Evolutionary conservation across 2,888 invertebrate genomes (phyloP), one percentile per base, ranked within the genome.

Genomic region (Drosophila siamana): DNA sequence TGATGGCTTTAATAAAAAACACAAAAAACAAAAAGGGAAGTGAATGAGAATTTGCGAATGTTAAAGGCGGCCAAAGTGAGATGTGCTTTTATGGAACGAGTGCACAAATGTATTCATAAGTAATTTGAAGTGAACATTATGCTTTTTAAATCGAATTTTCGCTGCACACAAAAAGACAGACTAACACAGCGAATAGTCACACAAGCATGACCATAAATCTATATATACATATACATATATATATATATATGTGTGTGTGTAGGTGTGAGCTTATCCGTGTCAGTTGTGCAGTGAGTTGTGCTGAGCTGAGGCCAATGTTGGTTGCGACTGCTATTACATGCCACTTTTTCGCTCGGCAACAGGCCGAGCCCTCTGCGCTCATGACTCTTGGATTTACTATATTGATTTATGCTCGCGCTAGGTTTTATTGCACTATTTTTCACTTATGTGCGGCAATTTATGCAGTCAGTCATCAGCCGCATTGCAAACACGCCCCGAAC

Each of bases 391-490:
- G 50, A 44, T 59, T 51, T 46, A 40, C 15, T 66, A 22, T 86
- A 85, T 85, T 82, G 85, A 87, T 89, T 87, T 82, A 73, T 79
- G 77, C 51, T 85, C 62, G 63, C 63, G 52, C 65, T 51, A 70
- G 71, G 64, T 87, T 84, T 78, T 68, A 81, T 78, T 78, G 63
- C 61, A 80, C 55, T 71, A 59, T 63, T 75, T 82, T 73, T 56
- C 47, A 59, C 63, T 69, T 75, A 51, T 44, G 51, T 57, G 57
- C 44, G 38, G 52, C 47, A 78, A 65, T 70, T 74, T 72, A 59
- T 69, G 71, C 33, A 22, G 33, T 33, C 33, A 33, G 33, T 33
- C 33, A 33, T n/a, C 33, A 33, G 63, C 57, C 67, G 56, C 62
- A 66, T 56, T 57, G 47, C 47, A 19, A 24, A 5, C n/a, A 38